These are phyloP conservation scores for Oryzias woworae DNA, from an alignment of 2,113 vertebrate species.

Conservation along the genomic window DNA sequence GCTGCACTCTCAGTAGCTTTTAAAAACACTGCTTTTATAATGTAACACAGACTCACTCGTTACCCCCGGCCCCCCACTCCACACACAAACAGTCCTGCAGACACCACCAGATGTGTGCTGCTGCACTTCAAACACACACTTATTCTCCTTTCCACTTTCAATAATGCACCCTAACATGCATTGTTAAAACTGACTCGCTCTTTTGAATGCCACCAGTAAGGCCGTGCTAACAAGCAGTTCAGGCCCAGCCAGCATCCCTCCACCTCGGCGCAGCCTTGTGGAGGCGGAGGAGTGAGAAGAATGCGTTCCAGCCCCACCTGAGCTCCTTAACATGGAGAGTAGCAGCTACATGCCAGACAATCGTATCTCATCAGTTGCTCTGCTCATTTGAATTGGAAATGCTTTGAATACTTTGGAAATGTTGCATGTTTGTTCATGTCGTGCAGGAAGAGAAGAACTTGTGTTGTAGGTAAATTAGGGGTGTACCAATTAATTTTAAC, in stretches of 20 bases:
- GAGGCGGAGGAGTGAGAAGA: conserved; percentile 51
- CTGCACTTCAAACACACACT: conserved; percentile 13
- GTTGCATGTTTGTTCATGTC: conserved; percentile 22
- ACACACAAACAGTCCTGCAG: conserved; percentile 11
- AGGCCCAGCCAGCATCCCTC: conserved; percentile 37
- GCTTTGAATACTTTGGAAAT: conserved; percentile 58
- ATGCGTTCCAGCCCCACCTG: conserved; percentile 40
- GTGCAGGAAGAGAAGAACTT: conserved; percentile 14
- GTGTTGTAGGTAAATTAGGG: too few relatives aligned
- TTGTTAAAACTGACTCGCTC: conserved; percentile 49
- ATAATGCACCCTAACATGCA: conserved; percentile 47
- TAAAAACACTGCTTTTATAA: conserved; percentile 46
- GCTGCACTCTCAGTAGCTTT: conserved; percentile 37
- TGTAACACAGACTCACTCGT: conserved; percentile 46
- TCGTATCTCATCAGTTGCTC: conserved; percentile 5
- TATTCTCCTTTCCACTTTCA: conserved; percentile 26
- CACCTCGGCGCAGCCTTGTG: conserved; percentile 21
- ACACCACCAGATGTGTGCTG: conserved; percentile 13
- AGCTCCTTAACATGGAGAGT: conserved; percentile 48
- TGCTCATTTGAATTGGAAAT: conserved; percentile 73
- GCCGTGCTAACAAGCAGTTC: conserved; percentile 56
- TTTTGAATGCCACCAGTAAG: conserved; percentile 53
- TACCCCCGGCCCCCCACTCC: conserved; percentile 3
- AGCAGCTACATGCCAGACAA: conserved; percentile 11
- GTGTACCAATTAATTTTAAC: too few relatives aligned